Evolutionary conservation across 2,113 vertebrate species (phyloP).

Genomic region (Gymnorhina tibicen): DNA sequence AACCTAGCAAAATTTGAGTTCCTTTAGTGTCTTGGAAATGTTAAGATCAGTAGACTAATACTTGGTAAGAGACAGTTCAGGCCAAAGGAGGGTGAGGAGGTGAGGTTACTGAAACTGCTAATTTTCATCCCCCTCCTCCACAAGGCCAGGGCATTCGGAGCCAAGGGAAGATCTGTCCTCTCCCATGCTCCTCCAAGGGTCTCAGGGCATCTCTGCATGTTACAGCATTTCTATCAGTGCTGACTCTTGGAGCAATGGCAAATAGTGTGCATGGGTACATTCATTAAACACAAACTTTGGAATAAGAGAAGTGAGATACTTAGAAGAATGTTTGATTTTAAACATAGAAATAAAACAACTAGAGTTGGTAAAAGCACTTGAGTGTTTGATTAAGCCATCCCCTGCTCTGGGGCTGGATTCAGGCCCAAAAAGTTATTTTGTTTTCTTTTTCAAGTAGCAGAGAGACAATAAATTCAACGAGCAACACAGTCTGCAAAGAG

Average conservation of each 20-base stretch:
- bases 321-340: neutral
- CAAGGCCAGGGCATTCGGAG: accelerated
- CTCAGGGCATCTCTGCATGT: neutral
- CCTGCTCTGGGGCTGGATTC: neutral
- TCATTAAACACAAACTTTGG: neutral
- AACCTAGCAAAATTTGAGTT: neutral
- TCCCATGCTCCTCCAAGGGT: neutral
- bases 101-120: neutral
- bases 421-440: neutral
- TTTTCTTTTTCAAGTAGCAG: constrained; percentile 3
- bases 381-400: neutral
- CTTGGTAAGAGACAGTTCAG: neutral
- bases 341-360: neutral
- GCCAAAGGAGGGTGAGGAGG: neutral
- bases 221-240: neutral
- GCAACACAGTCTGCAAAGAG: neutral
- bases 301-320: neutral
- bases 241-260: neutral
- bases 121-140: neutral
- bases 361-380: neutral
- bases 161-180: neutral
- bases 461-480: neutral
- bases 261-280: neutral
- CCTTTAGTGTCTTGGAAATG: neutral
- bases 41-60: neutral